Evolutionary conservation across 2,888 invertebrate species (phyloP).

Genomic region (Tineola bisselliella): DNA sequence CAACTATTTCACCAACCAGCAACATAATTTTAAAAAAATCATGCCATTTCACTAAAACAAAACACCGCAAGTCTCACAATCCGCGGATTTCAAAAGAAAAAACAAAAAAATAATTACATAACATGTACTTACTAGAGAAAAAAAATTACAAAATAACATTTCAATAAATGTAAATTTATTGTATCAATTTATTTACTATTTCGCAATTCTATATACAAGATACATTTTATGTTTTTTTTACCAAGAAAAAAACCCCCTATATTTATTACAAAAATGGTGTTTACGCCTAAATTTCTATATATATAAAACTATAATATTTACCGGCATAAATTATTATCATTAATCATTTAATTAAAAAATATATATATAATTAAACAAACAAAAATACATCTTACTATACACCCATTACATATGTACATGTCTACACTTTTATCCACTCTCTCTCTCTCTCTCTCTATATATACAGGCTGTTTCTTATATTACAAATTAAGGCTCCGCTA

Average conservation of each 20-base stretch:
- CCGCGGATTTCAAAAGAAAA: neutral
- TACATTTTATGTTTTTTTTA: constrained; percentile 50
- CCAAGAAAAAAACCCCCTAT: constrained; percentile 47
- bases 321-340: constrained; percentile 66
- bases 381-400: constrained; percentile 57
- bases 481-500: constrained; percentile 60
- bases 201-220: constrained; percentile 59
- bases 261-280: constrained; percentile 58
- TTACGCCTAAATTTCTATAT: constrained; percentile 59
- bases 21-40: constrained; percentile 27
- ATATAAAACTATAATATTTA: constrained; percentile 55
- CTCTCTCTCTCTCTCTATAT: constrained; percentile 61
- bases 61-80: neutral
- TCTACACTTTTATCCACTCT: constrained; percentile 49
- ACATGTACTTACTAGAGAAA: constrained; percentile 24
- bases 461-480: constrained; percentile 45
- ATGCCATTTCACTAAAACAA: neutral
- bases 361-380: constrained; percentile 40
- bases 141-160: constrained; percentile 41
- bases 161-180: constrained; percentile 40
- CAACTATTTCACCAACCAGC: constrained; percentile 31
- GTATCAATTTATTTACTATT: constrained; percentile 60
- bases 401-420: constrained; percentile 59
- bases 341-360: constrained; percentile 47
- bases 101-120: neutral